Conservation (phyloP, 2,888 invertebrate genomes). For the Prionchulus punctatus region DNA sequence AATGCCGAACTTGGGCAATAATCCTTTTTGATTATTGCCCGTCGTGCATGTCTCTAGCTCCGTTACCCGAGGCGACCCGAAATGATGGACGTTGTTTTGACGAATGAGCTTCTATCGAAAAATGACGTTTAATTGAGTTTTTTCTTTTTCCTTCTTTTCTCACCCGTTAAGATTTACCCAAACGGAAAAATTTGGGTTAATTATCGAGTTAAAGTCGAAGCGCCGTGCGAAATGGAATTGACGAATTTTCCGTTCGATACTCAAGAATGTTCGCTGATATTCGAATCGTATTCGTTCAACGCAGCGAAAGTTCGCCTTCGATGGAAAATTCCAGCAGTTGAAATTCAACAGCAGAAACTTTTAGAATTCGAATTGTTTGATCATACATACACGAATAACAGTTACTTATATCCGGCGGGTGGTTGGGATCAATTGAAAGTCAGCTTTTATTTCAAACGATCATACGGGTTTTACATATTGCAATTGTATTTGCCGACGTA, state of each 20-base stretch:
- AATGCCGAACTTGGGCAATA: no score
- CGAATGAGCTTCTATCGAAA: no score
- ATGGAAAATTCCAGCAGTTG: background rate
- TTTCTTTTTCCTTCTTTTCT: background rate
- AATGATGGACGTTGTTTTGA: no score
- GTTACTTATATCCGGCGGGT: conserved; percentile 25
- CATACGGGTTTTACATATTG: conserved; percentile 11
- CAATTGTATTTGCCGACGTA: conserved; percentile 31
- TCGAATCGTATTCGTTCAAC: conserved; percentile 29
- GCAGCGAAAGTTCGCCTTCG: conserved; percentile 19
- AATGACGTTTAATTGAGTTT: no score
- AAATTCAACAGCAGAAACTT: background rate
- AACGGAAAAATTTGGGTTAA: conserved; percentile 24
- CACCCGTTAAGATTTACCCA: conserved; percentile 19
- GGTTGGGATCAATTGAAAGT: conserved; percentile 27
- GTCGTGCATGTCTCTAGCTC: no score
- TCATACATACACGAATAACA: background rate
- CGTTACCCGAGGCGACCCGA: no score
- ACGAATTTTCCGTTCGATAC: conserved; percentile 13
- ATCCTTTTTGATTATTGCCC: no score
- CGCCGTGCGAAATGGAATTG: conserved; percentile 30
- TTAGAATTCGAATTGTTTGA: background rate
- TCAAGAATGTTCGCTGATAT: conserved; percentile 21
- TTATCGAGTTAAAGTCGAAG: conserved; percentile 22
- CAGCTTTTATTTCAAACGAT: conserved; percentile 6